Conservation (phyloP, 1,140 invertebrate species). For the Caerostris darwini region DNA sequence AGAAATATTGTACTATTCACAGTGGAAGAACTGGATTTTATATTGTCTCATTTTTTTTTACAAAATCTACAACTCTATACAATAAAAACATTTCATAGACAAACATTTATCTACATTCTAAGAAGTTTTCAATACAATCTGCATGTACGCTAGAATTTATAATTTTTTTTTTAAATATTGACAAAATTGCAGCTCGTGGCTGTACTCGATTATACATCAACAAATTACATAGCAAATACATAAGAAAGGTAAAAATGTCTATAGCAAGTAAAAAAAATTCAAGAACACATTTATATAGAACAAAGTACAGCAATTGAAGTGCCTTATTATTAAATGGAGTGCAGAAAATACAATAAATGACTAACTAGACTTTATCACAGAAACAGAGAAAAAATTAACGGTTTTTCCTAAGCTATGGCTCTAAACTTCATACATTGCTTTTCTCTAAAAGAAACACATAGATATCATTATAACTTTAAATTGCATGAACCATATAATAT, state of each 20-base stretch:
- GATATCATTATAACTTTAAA: not conserved
- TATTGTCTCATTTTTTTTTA: conserved; percentile 53
- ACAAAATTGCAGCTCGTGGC: not conserved
- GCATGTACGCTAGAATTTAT: not conserved
- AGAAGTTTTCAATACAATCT: not conserved
- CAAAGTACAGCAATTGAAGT: not conserved
- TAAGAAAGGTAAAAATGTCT: not conserved
- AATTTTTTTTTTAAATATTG: not conserved
- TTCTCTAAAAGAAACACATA: not conserved
- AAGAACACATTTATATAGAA: not conserved
- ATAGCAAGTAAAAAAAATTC: not conserved
- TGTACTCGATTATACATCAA: not conserved
- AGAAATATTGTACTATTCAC: conserved; percentile 60
- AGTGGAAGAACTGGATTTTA: conserved; percentile 76
- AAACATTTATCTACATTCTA: not conserved
- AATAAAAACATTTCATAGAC: conserved; percentile 23
- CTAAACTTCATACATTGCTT: not conserved
- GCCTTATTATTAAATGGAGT: not conserved
- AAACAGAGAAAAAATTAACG: not conserved
- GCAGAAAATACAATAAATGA: not conserved
- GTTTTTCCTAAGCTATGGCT: not conserved
- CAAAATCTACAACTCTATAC: conserved; percentile 67
- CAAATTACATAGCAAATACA: not conserved
- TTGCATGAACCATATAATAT: conserved; percentile 15
- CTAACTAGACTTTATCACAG: not conserved